Percentiles rank a stretch among this genome's conserved stretches.
phyloP scores from a whole-genome alignment of 2,113 vertebrate species.

The Phalacrocorax carbo region DNA sequence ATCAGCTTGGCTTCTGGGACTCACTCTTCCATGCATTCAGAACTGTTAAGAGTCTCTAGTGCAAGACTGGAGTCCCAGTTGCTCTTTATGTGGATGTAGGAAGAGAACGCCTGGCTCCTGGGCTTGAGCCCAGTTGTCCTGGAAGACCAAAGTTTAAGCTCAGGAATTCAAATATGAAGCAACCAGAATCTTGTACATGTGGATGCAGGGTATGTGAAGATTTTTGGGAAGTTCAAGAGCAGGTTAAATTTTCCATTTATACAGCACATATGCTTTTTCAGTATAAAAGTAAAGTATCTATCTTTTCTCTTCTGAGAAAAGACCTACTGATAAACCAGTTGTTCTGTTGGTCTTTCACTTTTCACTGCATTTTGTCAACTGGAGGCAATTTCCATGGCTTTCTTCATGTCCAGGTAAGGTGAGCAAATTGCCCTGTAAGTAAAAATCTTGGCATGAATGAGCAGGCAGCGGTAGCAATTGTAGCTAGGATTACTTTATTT shows the following conservation, averaged over 20 bases:
- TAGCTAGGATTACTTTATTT: not conserved
- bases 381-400: not conserved
- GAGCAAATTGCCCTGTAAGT: not conserved
- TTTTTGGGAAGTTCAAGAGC: not conserved
- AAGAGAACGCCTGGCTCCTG: constrained; percentile 12
- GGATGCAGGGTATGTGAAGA: not conserved
- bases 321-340: not conserved
- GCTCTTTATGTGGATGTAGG: not conserved
- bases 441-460: not conserved
- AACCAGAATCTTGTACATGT: not conserved
- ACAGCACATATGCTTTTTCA: not conserved
- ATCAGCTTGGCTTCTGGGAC: not conserved
- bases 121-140: not conserved
- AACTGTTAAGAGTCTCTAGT: not conserved
- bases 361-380: not conserved
- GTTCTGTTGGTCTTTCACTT: not conserved
- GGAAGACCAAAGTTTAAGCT: not conserved
- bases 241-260: not conserved
- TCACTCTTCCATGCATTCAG: not conserved
- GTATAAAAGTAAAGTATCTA: not conserved
- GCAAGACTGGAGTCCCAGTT: not conserved
- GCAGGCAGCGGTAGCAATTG: not conserved
- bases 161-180: constrained; percentile 1
- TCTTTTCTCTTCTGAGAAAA: not conserved
- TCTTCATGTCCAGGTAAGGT: not conserved